Conservation (phyloP, 2,797 vertebrate genomes). For the Crossoptilon crossoptilon region DNA sequence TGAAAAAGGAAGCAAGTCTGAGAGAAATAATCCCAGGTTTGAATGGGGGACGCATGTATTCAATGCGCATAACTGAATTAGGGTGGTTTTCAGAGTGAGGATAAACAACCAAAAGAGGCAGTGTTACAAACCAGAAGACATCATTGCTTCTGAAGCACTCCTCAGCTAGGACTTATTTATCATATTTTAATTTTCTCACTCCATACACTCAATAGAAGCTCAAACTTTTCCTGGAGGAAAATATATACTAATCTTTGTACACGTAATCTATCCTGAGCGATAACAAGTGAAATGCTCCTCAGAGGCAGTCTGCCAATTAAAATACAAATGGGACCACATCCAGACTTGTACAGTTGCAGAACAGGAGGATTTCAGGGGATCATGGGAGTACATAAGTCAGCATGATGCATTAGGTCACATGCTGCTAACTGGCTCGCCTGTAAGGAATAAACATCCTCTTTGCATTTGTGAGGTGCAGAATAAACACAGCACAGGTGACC, state of each 20-base stretch:
- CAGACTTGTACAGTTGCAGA: neutral
- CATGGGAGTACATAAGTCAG: neutral
- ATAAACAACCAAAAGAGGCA: neutral
- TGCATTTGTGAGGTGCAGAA: neutral
- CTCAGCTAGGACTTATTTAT: neutral
- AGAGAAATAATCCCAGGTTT: neutral
- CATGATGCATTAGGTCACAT: neutral
- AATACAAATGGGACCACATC: neutral
- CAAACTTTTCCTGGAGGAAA: neutral
- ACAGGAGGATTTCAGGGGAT: neutral
- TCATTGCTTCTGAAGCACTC: neutral
- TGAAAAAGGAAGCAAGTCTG: neutral
- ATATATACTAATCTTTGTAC: fast-evolving
- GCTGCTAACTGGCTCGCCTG: neutral
- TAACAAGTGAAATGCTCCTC: neutral
- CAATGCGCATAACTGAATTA: neutral
- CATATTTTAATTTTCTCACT: neutral
- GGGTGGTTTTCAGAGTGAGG: neutral
- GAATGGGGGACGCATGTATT: fast-evolving
- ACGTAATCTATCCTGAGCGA: neutral
- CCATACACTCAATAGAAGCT: neutral
- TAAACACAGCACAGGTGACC: neutral
- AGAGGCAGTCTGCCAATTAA: neutral
- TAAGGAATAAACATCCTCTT: neutral
- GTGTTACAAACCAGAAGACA: neutral